Base-by-base conservation (phyloP, 2,113 vertebrate species). In the Lasiurus borealis region DNA sequence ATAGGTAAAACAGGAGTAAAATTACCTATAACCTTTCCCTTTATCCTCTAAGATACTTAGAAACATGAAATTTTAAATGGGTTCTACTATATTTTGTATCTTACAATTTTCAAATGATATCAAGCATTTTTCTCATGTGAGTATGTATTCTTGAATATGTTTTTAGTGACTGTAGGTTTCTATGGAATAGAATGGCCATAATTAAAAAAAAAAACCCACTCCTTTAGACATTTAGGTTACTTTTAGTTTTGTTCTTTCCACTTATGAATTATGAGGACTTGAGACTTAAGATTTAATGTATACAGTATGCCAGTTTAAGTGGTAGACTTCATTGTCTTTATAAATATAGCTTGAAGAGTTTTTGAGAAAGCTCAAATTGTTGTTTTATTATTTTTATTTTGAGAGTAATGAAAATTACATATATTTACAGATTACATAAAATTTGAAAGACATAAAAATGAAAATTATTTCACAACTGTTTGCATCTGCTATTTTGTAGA, bases 321-420 rank as follows among this genome's bases (percentile, higher is more conserved):
- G n/a, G 18, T 81, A 87, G 15, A 34, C 29, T 89, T 91, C 36
- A 90, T 0, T 86, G 44, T 80, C 52, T 91, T 88, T 72, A 31
- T 21, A 82, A 34, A 44, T 6, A 59, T 77, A 86, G 77, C 85
- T 4, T 95, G 36, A 83, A 90, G 57, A 64, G 57, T 75, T 95
- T 52, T 84, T 85, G n/a, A 93, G 50, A 78, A 96, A 94, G 69
- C 84, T 94, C 62, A 68, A 88, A 71, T 75, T 82, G 75, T 73
- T 78, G 48, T 85, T 88, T 69, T 83, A 40, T 40, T 93, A 86
- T 73, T 96, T 91, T 92, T 7, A 78, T 80, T 84, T 84, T 87
- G 52, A 93, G 82, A 93, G 29, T 84, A 90, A 66, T 88, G n/a
- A 90, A 91, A 80, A 62, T n/a, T 80, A 73, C 12, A 80, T 93